A percentile compares a stretch with the other conserved stretches of the same genome.
These are phyloP conservation scores for Pomacea maculata DNA, from an alignment of 1,140 invertebrate genomes.

Conservation along the genomic window DNA sequence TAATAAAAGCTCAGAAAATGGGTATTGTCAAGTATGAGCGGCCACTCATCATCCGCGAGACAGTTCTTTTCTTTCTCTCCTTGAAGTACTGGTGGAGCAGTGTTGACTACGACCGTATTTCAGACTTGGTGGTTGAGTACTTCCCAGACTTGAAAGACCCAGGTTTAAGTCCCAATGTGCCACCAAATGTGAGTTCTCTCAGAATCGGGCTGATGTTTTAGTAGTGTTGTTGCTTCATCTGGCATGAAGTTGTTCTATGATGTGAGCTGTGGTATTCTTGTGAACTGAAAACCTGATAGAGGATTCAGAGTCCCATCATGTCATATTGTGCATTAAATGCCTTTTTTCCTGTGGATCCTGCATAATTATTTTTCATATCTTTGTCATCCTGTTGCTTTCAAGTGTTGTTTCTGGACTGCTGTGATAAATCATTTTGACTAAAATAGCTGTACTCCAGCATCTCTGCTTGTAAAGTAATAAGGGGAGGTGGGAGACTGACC, in stretches of 20 bases:
- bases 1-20: constrained; percentile 30
- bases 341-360: too few species aligned
- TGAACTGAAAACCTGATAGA: too few species aligned
- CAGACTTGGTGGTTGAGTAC: constrained; percentile 31
- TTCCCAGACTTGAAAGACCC: constrained; percentile 37
- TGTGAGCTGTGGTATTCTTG: background rate
- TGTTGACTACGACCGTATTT: constrained; percentile 37
- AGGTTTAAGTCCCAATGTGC: constrained; percentile 28
- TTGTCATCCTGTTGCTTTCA: too few species aligned
- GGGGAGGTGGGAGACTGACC: too few species aligned
- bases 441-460: too few species aligned
- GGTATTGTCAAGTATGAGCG: constrained; percentile 31
- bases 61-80: constrained; percentile 35
- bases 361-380: too few species aligned
- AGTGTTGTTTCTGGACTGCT: too few species aligned
- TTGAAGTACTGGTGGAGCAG: constrained; percentile 38
- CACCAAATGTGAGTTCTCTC: constrained; percentile 31
- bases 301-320: too few species aligned
- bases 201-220: background rate
- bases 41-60: constrained; percentile 36
- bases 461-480: too few species aligned
- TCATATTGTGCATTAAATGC: too few species aligned
- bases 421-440: too few species aligned
- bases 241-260: background rate
- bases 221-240: constrained; percentile 1